Evolutionary conservation across 1,140 invertebrate species (phyloP).

Genomic region (Trachymyrmex septentrionalis): DNA sequence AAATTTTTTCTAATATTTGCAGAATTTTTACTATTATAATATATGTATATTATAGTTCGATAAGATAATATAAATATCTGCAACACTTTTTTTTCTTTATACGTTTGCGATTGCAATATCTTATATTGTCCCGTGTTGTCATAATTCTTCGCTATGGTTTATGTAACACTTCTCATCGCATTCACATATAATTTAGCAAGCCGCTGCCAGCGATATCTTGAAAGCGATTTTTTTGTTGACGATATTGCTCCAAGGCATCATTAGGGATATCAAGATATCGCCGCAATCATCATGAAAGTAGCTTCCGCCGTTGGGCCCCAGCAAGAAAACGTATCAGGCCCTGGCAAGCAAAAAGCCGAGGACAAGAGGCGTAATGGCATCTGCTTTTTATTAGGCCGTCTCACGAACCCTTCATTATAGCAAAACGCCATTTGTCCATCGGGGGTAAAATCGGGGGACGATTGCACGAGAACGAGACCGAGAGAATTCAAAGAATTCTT

Average conservation of each 20-base stretch:
- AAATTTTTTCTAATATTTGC: not conserved
- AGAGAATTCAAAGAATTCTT: constrained; percentile 48
- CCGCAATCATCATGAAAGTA: constrained; percentile 28
- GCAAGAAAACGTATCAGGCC: constrained; percentile 47
- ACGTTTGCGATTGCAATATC: not conserved
- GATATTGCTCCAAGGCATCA: constrained; percentile 47
- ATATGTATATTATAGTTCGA: not conserved
- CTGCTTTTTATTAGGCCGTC: constrained; percentile 80
- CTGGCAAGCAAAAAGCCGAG: constrained; percentile 3
- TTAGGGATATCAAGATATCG: constrained; percentile 64
- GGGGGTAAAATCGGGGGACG: not conserved
- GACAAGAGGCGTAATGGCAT: constrained; percentile 74
- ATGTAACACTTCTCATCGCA: constrained; percentile 10
- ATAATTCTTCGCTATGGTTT: not conserved
- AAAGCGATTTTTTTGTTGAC: constrained; percentile 40
- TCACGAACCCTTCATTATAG: constrained; percentile 80
- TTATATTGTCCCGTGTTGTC: too few species aligned
- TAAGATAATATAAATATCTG: not conserved
- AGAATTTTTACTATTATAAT: not conserved
- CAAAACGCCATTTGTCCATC: constrained; percentile 80
- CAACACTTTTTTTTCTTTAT: too few species aligned
- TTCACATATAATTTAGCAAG: constrained; percentile 47
- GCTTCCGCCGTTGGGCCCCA: constrained; percentile 6
- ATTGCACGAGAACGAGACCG: constrained; percentile 22
- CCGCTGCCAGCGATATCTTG: constrained; percentile 20